Evolutionary conservation across 2,797 vertebrate species (phyloP).

Genomic region (Phataginus tetradactyla): DNA sequence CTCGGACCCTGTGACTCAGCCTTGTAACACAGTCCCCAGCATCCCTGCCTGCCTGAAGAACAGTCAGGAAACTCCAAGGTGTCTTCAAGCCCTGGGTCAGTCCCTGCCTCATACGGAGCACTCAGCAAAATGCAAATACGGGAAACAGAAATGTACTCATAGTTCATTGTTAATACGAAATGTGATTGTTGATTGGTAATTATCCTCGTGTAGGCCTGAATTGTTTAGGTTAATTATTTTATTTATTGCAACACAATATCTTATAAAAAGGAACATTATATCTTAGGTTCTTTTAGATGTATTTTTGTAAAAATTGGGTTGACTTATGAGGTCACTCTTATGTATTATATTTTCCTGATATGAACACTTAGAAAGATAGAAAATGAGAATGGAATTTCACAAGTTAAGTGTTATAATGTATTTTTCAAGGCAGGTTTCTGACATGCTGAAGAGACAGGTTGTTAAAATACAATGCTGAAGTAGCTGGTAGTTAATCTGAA

Average conservation of each 20-base stretch:
- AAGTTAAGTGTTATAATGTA: neutral
- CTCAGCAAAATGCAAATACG: neutral
- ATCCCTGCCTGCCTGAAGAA: fast-evolving
- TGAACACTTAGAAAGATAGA: conserved; percentile 46
- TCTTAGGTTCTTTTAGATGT: neutral
- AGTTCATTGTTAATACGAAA: neutral
- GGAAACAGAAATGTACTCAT: neutral
- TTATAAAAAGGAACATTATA: neutral
- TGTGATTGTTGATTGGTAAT: neutral
- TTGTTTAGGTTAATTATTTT: neutral
- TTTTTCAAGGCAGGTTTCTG: conserved; percentile 48
- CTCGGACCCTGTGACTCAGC: neutral
- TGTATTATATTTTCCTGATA: neutral
- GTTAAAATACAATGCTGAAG: neutral
- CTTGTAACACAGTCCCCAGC: fast-evolving
- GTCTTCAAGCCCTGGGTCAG: neutral
- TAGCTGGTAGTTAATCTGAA: neutral
- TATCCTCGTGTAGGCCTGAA: neutral
- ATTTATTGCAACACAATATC: neutral
- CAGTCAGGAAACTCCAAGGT: neutral
- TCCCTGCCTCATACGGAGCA: fast-evolving
- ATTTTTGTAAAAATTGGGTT: neutral
- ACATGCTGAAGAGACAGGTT: neutral
- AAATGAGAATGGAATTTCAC: neutral
- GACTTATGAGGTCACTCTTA: neutral